Conservation (phyloP, 2,888 invertebrate genomes). For the Cabera pusaria region DNA sequence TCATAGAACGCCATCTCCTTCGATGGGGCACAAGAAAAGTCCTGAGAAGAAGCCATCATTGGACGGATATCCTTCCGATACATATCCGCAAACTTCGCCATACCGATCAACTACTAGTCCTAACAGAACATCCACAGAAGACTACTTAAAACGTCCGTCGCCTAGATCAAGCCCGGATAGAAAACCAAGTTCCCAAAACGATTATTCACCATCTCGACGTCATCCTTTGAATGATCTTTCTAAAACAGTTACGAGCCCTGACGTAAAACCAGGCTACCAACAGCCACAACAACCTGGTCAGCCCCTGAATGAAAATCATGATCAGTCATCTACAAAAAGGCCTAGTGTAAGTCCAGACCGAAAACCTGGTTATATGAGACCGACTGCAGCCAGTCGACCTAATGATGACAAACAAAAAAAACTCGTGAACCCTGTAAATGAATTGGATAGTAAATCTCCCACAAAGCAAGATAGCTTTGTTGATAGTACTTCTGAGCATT, state of each 20-base stretch:
- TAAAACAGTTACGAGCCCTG: constrained; percentile 28
- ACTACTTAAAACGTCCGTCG: constrained; percentile 11
- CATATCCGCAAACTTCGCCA: constrained; percentile 7
- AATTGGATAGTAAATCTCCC: constrained; percentile 45
- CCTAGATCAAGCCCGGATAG: constrained; percentile 41
- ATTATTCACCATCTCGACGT: constrained; percentile 7
- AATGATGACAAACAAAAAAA: constrained; percentile 28
- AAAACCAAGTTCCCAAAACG: constrained; percentile 21
- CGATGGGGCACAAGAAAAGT: constrained; percentile 35
- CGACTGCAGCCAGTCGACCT: constrained; percentile 46
- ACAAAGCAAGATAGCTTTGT: constrained; percentile 28
- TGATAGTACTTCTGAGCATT: too few relatives aligned
- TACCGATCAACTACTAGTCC: constrained; percentile 18
- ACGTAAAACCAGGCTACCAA: constrained; percentile 31
- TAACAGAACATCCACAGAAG: constrained; percentile 11
- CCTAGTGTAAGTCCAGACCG: constrained; percentile 41
- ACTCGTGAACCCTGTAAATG: constrained; percentile 27
- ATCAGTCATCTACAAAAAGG: constrained; percentile 18
- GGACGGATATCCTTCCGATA: constrained; percentile 17
- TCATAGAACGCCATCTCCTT: constrained; percentile 26
- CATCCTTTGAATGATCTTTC: background rate
- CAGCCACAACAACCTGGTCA: constrained; percentile 1
- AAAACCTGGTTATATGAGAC: constrained; percentile 58
- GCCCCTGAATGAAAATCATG: constrained; percentile 1
- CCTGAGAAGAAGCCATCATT: constrained; percentile 40